Base-by-base conservation (phyloP, 2,797 vertebrate genomes). In the Hirundo rustica region DNA sequence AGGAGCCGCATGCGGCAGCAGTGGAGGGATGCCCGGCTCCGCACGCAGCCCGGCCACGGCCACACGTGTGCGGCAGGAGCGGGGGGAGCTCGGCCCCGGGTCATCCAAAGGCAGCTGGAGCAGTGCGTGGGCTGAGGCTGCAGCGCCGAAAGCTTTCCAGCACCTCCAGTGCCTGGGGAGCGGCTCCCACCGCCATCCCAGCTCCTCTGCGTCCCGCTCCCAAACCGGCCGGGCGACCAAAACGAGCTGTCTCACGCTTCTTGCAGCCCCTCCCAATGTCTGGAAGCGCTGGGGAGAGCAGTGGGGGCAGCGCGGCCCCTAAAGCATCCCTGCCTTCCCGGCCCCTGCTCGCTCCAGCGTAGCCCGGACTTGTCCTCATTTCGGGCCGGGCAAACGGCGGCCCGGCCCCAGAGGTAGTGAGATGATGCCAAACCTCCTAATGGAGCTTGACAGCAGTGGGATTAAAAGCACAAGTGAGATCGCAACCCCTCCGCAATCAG, bases 401-500 rank as follows among this genome's bases (percentile, higher is more conserved):
- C 91, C 95, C 32, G 8, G 96, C 96, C 97, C 96, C 97, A 97
- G 93, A 97, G 93, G 97, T 96, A 86, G 94, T 0, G 32, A 94
- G 94, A 88, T 97, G 97, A 98, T 96, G 97, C 86, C 82, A 84
- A 78, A 83, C 85, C 96, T 97, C 94, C 96, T 98, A 98, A 98
- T 98, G 96, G 96, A 98, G 97, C 88, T 95, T 98, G 97, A 98
- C 97, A 98, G 97, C 97, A 60, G 90, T 36, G 82, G 91, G 96
- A 97, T 97, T 98, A 97, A 98, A 97, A 97, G 97, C 97, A 86
- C 79, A 73, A 96, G 96, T 88, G 96, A 86, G 94, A 95, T 88
- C 11, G 2, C 64, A 80, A 44, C 79, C 92, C 58, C 94, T 92
- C 93, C 58, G 92, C 97, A 91, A 53, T 86, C 67, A 92, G 92